Conservation (phyloP, 2,888 invertebrate genomes). For the Philopedon plagiatum region DNA sequence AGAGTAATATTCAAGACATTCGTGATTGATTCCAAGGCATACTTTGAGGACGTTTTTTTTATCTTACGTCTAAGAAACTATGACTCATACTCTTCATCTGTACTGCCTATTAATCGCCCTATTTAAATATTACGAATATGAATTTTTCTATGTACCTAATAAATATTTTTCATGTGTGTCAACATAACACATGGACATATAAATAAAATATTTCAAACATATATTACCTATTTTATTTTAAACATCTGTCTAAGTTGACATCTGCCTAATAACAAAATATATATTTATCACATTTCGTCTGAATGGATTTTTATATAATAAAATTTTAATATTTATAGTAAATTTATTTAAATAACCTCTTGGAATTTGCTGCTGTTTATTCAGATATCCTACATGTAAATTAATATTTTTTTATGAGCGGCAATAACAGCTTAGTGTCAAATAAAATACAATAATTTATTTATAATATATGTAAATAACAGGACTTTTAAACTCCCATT, state of each 20-base stretch:
- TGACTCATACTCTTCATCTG: no score
- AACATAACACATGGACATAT: background rate
- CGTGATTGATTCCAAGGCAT: no score
- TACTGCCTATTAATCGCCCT: no score
- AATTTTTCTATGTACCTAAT: background rate
- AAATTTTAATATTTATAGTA: slow-evolving; percentile 5
- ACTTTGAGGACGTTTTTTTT: no score
- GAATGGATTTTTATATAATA: background rate
- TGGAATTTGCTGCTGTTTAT: slow-evolving; percentile 10
- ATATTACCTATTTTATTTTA: slow-evolving; percentile 13
- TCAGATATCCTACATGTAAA: background rate
- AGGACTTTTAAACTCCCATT: background rate
- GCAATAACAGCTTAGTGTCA: background rate
- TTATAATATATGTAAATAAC: background rate
- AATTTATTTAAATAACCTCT: slow-evolving; percentile 6
- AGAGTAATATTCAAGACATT: no score
- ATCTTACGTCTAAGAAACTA: no score
- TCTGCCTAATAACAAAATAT: slow-evolving; percentile 5
- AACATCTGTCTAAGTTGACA: slow-evolving; percentile 12
- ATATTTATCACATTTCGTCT: slow-evolving; percentile 12
- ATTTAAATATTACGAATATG: no score
- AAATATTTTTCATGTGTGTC: background rate
- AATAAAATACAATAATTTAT: background rate
- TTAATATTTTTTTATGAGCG: background rate
- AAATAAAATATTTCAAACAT: background rate